Conservation (phyloP, 2,797 vertebrate species). For the Xerus rutilus region DNA sequence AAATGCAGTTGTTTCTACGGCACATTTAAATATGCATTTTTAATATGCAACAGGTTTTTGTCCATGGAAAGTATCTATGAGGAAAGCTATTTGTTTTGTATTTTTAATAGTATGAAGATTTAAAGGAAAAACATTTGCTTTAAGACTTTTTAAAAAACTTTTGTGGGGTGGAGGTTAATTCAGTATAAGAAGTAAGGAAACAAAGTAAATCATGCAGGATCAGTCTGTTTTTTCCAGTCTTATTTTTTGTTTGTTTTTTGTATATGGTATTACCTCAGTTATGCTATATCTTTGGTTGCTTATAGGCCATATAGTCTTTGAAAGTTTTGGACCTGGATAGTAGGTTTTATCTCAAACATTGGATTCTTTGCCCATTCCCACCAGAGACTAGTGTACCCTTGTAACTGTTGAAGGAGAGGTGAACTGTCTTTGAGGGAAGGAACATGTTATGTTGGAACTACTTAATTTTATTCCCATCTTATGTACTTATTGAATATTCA, state of each 20-base stretch:
- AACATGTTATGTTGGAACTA: neutral
- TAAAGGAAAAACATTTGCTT: neutral
- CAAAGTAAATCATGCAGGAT: neutral
- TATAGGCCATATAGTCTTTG: neutral
- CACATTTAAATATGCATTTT: neutral
- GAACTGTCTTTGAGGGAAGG: neutral
- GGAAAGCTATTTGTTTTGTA: neutral
- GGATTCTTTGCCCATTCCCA: neutral
- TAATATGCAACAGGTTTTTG: neutral
- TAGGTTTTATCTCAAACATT: neutral
- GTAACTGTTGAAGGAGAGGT: neutral
- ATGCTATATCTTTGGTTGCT: neutral
- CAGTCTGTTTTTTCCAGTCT: neutral
- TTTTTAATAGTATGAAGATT: neutral
- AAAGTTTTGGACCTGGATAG: neutral
- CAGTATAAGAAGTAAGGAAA: neutral
- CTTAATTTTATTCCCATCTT: constrained; percentile 7
- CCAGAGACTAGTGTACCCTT: neutral
- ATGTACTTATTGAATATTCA: neutral
- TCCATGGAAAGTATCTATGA: neutral
- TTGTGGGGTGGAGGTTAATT: neutral
- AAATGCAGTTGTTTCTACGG: neutral
- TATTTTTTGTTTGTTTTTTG: neutral
- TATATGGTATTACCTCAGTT: neutral
- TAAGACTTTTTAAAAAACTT: neutral